These are phyloP conservation scores for Astreopora myriophthalma DNA, from an alignment of 64 coral and sea anemone genomes.

Conservation along the genomic window DNA sequence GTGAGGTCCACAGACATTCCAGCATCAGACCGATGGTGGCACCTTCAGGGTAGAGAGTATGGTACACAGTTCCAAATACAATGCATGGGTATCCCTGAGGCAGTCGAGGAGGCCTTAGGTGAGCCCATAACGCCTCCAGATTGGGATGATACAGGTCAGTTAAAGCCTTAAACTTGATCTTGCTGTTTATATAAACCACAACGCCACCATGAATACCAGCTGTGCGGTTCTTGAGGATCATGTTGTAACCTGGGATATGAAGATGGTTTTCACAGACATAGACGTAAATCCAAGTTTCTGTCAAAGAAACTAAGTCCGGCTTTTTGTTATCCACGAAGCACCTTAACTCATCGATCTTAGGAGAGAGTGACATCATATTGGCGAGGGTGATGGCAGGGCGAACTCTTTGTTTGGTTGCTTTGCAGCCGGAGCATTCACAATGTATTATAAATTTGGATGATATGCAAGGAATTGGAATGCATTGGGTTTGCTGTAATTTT, in stretches of 20 bases:
- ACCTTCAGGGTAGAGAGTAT: conserved; percentile 40
- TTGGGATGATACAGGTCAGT: conserved; percentile 73
- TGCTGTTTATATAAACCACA: conserved; percentile 43
- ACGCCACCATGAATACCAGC: conserved; percentile 48
- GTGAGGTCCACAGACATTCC: not conserved
- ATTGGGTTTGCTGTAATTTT: no score
- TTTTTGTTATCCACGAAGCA: no score
- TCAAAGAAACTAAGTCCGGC: conserved; percentile 66
- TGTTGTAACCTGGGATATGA: no score
- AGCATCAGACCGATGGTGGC: not conserved
- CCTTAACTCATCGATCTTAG: conserved; percentile 74
- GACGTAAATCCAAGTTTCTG: not conserved
- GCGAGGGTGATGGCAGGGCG: conserved; percentile 45
- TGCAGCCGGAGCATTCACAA: no score
- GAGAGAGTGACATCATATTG: conserved; percentile 76
- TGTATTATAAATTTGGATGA: no score
- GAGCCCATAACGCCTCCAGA: conserved; percentile 65
- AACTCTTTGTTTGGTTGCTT: conserved; percentile 22
- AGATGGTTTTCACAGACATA: no score
- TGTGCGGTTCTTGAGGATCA: conserved; percentile 62
- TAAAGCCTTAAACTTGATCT: conserved; percentile 66
- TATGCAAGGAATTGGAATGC: no score
- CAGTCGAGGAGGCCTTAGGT: conserved; percentile 61
- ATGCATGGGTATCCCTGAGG: conserved; percentile 58
- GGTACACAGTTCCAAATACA: conserved; percentile 67